Conservation (phyloP, 1,140 invertebrate genomes). For the Lepidurus packardi region DNA sequence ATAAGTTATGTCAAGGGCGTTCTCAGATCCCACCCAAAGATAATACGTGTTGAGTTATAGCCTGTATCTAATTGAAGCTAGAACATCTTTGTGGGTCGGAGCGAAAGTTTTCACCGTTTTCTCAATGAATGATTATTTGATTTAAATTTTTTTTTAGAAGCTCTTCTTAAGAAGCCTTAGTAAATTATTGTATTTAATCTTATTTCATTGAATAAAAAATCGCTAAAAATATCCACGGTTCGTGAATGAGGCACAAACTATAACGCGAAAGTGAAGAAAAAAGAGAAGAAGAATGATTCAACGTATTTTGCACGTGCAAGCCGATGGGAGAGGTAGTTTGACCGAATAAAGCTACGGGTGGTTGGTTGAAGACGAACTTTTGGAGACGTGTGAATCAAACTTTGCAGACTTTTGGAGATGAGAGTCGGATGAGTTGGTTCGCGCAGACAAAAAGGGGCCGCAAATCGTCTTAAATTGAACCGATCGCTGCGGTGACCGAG, state of each 20-base stretch:
- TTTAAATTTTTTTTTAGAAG: too few species aligned
- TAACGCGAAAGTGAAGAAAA: not conserved
- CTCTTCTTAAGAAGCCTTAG: too few species aligned
- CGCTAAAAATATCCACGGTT: not conserved
- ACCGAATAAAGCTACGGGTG: not conserved
- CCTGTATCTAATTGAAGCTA: not conserved
- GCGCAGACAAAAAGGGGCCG: not conserved
- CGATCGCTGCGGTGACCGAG: not conserved
- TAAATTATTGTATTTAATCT: too few species aligned
- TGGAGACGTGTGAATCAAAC: not conserved
- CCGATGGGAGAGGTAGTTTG: not conserved
- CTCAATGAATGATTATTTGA: not conserved
- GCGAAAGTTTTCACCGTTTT: slow-evolving; percentile 11
- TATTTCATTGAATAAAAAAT: too few species aligned
- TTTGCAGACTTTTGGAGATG: slow-evolving; percentile 5
- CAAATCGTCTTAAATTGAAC: slow-evolving; percentile 3
- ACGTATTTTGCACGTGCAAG: slow-evolving; percentile 18
- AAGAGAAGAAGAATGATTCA: not conserved
- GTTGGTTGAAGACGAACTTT: not conserved
- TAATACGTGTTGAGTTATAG: not conserved
- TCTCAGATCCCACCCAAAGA: slow-evolving; percentile 1
- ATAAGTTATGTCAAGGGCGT: slow-evolving; percentile 7
- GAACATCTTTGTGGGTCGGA: not conserved
- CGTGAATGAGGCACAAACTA: not conserved
- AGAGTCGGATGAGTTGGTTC: not conserved